Conservation (phyloP, 2,113 vertebrate genomes). For the Dunckerocampus dactyliophorus region DNA sequence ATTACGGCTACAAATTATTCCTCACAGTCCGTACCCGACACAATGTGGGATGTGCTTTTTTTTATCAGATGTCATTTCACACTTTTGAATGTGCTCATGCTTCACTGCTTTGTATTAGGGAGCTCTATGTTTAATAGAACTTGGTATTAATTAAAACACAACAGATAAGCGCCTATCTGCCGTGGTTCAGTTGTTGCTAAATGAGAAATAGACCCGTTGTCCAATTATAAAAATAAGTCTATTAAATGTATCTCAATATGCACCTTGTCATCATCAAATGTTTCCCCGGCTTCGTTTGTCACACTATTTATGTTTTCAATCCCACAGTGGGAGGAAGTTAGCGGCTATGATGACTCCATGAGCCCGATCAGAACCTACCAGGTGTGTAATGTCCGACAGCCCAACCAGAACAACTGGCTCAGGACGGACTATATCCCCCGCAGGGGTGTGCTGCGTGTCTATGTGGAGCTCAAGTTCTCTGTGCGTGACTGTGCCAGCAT, state of each 20-base stretch:
- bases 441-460: constrained; percentile 87
- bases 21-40: constrained; percentile 32
- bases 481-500: constrained; percentile 97
- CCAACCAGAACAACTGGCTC: constrained; percentile 99
- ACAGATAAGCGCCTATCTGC: constrained; percentile 24
- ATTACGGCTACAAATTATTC: constrained; percentile 58
- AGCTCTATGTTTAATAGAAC: constrained; percentile 26
- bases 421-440: constrained; percentile 90
- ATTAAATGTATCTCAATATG: neutral
- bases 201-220: constrained; percentile 1
- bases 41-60: constrained; percentile 15
- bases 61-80: constrained; percentile 21
- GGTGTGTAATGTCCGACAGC: constrained; percentile 90
- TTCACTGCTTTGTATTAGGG: constrained; percentile 33
- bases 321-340: constrained; percentile 97
- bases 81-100: constrained; percentile 37
- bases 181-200: constrained; percentile 10
- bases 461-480: constrained; percentile 96
- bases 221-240: constrained; percentile 3
- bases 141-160: constrained; percentile 39
- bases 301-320: constrained; percentile 6
- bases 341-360: constrained; percentile 94
- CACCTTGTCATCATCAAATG: neutral
- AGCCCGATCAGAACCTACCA: constrained; percentile 99
- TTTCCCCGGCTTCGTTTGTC: constrained; percentile 4